Evolutionary conservation across 2,113 vertebrate genomes (phyloP).

Genomic region (Xenotilapia flavipinnis): DNA sequence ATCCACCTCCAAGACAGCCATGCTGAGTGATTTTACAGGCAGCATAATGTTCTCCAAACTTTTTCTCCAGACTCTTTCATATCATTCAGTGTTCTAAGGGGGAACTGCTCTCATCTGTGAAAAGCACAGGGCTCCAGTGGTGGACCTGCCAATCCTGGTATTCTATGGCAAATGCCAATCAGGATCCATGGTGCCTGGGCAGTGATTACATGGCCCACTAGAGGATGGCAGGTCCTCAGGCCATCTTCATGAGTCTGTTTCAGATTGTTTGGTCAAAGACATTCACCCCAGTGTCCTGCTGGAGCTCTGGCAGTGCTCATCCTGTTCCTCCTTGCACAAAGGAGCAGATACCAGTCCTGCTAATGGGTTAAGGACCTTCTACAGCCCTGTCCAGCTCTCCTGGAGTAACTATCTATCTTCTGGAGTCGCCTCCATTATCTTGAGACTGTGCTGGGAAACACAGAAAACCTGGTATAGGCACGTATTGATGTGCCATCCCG

Average conservation of each 20-base stretch:
- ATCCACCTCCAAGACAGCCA: neutral
- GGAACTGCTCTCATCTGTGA: neutral
- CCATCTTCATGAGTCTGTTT: neutral
- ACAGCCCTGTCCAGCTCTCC: neutral
- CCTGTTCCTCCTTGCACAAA: neutral
- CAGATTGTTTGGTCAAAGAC: neutral
- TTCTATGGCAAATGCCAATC: neutral
- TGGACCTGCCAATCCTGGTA: neutral
- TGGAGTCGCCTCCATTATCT: neutral
- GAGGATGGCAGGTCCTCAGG: neutral
- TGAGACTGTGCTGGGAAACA: neutral
- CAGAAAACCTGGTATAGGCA: neutral
- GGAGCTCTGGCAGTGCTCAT: neutral
- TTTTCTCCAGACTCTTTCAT: neutral
- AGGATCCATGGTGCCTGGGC: neutral
- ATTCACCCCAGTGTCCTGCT: neutral
- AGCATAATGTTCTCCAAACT: neutral
- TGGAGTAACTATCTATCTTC: neutral
- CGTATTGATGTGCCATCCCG: neutral
- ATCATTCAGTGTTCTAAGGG: neutral
- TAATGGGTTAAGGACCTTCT: neutral
- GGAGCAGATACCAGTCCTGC: neutral
- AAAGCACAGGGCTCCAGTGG: neutral
- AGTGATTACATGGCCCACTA: neutral
- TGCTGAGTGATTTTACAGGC: neutral